Evolutionary conservation across 2,113 vertebrate genomes (phyloP).

Genomic region (Hemiprocne comata): DNA sequence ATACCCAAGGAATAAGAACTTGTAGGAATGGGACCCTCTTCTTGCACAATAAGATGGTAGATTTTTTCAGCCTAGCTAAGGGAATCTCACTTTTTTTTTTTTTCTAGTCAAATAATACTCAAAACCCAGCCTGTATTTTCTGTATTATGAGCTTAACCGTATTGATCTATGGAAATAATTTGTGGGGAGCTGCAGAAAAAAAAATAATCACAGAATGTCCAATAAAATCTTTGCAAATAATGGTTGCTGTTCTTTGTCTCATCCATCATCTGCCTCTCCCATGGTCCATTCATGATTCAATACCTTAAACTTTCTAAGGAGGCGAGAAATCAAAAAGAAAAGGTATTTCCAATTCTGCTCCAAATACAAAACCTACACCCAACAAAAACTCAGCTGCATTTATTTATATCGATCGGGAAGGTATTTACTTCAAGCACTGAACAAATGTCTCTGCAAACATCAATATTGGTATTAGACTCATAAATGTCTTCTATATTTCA

Average conservation of each 20-base stretch:
- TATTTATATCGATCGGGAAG: background rate
- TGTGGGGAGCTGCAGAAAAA: background rate
- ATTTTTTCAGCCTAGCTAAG: background rate
- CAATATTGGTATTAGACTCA: conserved; percentile 12
- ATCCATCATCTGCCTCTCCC: background rate
- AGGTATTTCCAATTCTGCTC: background rate
- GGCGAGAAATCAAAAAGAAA: background rate
- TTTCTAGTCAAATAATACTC: background rate
- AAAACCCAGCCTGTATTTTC: background rate
- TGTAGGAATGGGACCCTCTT: background rate
- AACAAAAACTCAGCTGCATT: background rate
- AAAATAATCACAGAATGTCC: background rate
- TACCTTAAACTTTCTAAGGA: background rate
- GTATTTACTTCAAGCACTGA: conserved; percentile 38
- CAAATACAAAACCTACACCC: background rate
- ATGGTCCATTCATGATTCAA: background rate
- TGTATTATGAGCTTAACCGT: background rate
- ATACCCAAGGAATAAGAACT: background rate
- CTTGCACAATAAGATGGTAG: background rate
- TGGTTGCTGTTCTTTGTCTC: background rate
- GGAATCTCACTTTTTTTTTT: background rate
- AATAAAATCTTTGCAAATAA: background rate
- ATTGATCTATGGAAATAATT: background rate
- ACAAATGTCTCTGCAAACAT: conserved; percentile 50
- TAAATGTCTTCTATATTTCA: background rate